Base-by-base conservation (phyloP, 92 coral and sea anemone species). In the Virgularia gustaviana region DNA sequence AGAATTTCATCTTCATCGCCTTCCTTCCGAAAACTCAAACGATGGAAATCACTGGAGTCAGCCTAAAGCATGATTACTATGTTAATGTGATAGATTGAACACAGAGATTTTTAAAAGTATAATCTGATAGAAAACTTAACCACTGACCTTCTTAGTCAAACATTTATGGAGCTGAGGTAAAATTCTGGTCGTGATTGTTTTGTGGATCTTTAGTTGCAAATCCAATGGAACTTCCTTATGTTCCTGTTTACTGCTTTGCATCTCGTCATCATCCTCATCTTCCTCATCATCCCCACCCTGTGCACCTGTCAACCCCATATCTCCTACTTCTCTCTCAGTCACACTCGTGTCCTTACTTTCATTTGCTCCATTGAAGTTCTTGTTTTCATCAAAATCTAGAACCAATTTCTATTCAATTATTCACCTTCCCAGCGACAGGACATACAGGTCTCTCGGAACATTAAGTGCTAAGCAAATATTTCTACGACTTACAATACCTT, bases 61-160 rank as follows among this genome's bases (percentile, higher is more conserved):
- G 32, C 71, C 75, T 36, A 44, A 6, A 15, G 9, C 11, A 28
- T 9, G 2, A 27, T 20, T 60, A 60, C 28, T 60, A 4, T 28
- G 37, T 60, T 15, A 20, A 35, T 28, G 79, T 57, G 70, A 56
- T 68, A 51, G 34, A 41, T 79, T 79, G 45, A 53, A 44, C 12
- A 31, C 57, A 22, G 24, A 1, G 59, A 64, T 9, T 7, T 25
- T 7, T 7, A 53, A 18, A 7, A 53, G 20, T 7, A 53, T 25
- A 22, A 18, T 22, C 7, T 25, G 23, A 57, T 18, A 20, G 64
- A 9, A n/a, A n/a, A n/a, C n/a, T n/a, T n/a, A n/a, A n/a, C n/a
- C n/a, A n/a, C n/a, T n/a, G 68, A 92, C 98, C 96, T 92, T 89
- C 58, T 89, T 92, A 0, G 95, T 94, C 34, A 89, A 78, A 30